Conservation (phyloP, 2,888 invertebrate species). For the Notocelia uddmanniana region DNA sequence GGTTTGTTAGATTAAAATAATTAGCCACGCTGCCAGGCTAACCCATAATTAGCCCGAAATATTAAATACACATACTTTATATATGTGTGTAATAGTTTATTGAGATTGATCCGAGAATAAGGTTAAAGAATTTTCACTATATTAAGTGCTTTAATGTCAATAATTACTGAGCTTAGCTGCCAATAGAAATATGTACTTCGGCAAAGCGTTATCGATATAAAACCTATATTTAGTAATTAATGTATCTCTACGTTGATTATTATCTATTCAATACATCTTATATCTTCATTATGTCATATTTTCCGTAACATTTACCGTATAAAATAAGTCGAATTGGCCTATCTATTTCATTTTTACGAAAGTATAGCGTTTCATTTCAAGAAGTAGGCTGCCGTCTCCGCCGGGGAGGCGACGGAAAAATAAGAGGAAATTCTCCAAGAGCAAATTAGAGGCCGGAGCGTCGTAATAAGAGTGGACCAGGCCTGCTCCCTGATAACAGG, state of each 20-base stretch:
- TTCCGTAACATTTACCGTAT: conserved; percentile 5
- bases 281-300: conserved; percentile 14
- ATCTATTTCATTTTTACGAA: conserved; percentile 37
- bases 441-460: conserved; percentile 76
- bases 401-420: conserved; percentile 65
- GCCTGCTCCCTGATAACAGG: conserved; percentile 69
- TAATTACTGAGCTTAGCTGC: too few relatives aligned
- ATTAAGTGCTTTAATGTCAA: neutral
- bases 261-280: neutral
- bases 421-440: conserved; percentile 70
- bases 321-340: conserved; percentile 31
- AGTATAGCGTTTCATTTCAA: conserved; percentile 61
- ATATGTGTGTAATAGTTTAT: too few relatives aligned
- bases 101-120: too few relatives aligned
- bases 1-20: too few relatives aligned
- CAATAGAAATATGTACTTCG: neutral
- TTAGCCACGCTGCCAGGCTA: too few relatives aligned
- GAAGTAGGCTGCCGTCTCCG: conserved; percentile 58
- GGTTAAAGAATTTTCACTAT: too few relatives aligned
- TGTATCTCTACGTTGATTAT: neutral
- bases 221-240: neutral
- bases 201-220: neutral
- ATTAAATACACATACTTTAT: too few relatives aligned
- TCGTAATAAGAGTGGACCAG: conserved; percentile 77
- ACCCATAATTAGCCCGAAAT: too few relatives aligned